Base-by-base conservation (phyloP, 1,140 invertebrate species). In the Oedothorax gibbosus region DNA sequence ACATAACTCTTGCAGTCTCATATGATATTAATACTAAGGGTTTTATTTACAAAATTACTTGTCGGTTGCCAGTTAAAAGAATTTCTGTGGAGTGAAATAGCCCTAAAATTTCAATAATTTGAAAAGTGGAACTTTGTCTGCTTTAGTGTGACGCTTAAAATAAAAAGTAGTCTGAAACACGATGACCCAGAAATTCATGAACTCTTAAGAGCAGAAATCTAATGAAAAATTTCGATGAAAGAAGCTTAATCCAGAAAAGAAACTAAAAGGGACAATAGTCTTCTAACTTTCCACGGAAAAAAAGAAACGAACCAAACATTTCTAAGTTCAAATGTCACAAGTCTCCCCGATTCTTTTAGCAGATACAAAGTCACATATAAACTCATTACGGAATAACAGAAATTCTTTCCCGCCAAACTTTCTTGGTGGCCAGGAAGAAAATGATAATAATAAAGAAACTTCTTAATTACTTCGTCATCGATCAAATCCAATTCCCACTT, bases 391-490 rank as follows among this genome's bases (percentile, higher is more conserved):
- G 53, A 71, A 71, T 71, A 71, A 71, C 68, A 49, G 68, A 71
- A 71, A 71, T 71, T 71, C 68, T 18, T 51, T 71, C 18, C 53
- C 49, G 15, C 35, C 49, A 51, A 71, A 71, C 49, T 51, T 71
- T 71, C 20, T n/a, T 15, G 68, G 68, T 35, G 35, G 35, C 35
- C 35, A 35, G 5, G 35, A 35, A 35, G 35, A 35, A 35, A 35
- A 35, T 35, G 35, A 35, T 35, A 35, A 35, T 35, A 62, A 62
- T 15, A 75, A 54, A 79, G 76, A 79, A 79, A 79, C 54, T 50
- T 79, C 76, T 79, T 79, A 79, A 78, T 79, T 79, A 79, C 76
- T 79, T 79, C 64, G 65, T 20, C 53, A 79, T 79, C 76, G 76
- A 79, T 79, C 76, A 12, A n/a, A 35, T 21, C 18, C 53, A 20